Conservation (phyloP, 2,888 invertebrate species). For the Phasia obesa region DNA sequence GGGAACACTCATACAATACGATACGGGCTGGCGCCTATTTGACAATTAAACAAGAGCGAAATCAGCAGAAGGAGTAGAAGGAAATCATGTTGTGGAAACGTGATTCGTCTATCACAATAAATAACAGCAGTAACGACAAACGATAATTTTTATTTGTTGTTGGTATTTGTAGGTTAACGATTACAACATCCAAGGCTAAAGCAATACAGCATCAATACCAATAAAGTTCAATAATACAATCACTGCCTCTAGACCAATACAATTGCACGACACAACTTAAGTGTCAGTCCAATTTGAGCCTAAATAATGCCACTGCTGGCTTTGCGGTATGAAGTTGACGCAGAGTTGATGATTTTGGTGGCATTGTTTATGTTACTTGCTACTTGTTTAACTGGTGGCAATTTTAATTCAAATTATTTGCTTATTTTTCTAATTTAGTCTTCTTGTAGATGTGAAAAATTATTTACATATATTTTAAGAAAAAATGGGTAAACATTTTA, state of each 20-base stretch:
- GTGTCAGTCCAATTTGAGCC: slow-evolving; percentile 12
- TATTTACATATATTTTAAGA: not conserved
- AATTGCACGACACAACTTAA: not conserved
- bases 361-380: not conserved
- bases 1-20: not conserved
- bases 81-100: not conserved
- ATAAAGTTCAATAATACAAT: not conserved
- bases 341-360: not conserved
- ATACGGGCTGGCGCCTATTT: slow-evolving; percentile 39
- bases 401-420: slow-evolving; percentile 58
- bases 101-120: slow-evolving; percentile 43
- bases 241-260: not conserved
- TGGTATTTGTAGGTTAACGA: slow-evolving; percentile 1
- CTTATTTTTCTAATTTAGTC: slow-evolving; percentile 22
- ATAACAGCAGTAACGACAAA: slow-evolving; percentile 20
- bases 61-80: not conserved
- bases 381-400: slow-evolving; percentile 26
- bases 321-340: not conserved
- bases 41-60: slow-evolving; percentile 22
- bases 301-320: slow-evolving; percentile 5
- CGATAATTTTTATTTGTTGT: not conserved
- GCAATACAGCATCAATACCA: not conserved
- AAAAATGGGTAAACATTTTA: slow-evolving; percentile 56
- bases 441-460: not conserved
- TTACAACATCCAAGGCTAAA: not conserved